phyloP scores from a whole-genome alignment of 2,888 invertebrate species.

The Lamproptera curius region DNA sequence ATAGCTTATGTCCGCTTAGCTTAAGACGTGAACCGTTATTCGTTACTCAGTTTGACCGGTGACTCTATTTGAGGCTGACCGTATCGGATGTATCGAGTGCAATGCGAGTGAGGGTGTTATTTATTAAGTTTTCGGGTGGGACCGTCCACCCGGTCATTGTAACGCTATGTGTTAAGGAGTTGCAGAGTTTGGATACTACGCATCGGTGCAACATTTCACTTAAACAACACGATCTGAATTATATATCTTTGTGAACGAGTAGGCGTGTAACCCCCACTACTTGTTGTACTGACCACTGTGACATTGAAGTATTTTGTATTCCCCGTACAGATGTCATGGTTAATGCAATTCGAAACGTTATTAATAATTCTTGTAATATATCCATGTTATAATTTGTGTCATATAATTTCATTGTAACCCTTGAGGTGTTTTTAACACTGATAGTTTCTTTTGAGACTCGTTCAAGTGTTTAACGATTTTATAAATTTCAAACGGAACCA shows the following conservation, averaged over 20 bases:
- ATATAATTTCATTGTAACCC: not conserved
- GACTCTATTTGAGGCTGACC: slow-evolving; percentile 25
- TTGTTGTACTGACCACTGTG: not conserved
- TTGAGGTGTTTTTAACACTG: not conserved
- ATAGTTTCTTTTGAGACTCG: not conserved
- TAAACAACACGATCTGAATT: not conserved
- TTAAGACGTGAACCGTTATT: slow-evolving; percentile 4
- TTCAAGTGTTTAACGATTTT: too few relatives aligned
- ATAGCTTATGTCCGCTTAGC: slow-evolving; percentile 14
- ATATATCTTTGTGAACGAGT: not conserved
- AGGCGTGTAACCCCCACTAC: not conserved
- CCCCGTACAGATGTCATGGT: not conserved
- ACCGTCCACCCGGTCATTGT: slow-evolving; percentile 5
- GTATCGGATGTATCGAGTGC: slow-evolving; percentile 24
- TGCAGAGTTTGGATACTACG: not conserved
- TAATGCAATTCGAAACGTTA: not conserved
- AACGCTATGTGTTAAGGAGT: not conserved
- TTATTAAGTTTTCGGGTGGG: slow-evolving; percentile 23
- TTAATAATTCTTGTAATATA: not conserved
- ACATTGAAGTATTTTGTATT: not conserved
- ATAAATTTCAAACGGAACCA: too few relatives aligned
- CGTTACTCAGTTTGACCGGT: not conserved
- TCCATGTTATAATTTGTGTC: not conserved
- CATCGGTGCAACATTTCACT: not conserved
- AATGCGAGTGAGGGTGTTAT: slow-evolving; percentile 24